Evolutionary conservation across 2,888 invertebrate species (phyloP).

Genomic region (Phortica magna): DNA sequence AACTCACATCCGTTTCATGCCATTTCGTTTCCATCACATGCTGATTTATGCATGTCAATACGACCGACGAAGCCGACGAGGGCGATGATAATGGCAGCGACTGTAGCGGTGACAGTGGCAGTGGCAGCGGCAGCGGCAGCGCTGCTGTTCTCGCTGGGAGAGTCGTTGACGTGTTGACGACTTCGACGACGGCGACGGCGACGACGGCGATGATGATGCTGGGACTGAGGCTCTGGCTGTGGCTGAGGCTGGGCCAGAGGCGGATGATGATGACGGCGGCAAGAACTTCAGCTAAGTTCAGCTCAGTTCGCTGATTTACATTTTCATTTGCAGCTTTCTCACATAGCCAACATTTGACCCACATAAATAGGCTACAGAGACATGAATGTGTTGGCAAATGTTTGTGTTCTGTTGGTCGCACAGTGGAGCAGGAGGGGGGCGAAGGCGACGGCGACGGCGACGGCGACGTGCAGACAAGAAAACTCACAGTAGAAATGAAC

Average conservation of each 20-base stretch:
- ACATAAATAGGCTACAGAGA: conserved; percentile 3
- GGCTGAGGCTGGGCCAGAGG: too few species aligned
- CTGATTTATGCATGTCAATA: conserved; percentile 5
- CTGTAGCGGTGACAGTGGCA: not conserved
- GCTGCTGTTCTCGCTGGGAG: not conserved
- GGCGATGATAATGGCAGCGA: not conserved
- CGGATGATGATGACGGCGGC: not conserved
- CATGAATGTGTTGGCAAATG: not conserved
- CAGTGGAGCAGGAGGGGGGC: too few species aligned
- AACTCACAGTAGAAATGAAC: too few species aligned
- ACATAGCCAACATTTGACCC: conserved; percentile 25
- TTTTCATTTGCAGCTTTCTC: conserved; percentile 24
- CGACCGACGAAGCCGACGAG: too few species aligned
- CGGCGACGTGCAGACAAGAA: too few species aligned
- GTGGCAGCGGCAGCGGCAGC: not conserved
- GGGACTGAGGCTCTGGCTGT: too few species aligned
- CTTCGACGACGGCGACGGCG: too few species aligned
- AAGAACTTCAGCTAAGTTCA: not conserved
- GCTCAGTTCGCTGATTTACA: conserved; percentile 23
- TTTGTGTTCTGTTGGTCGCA: too few species aligned
- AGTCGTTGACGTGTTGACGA: too few species aligned
- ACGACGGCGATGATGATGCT: too few species aligned
- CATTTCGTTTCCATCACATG: conserved; percentile 18
- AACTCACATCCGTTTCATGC: conserved; percentile 17
- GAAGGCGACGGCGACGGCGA: too few species aligned